phyloP scores from a whole-genome alignment of 53 echinoderm and acorn worm genomes.

The Glandiceps talaboti region DNA sequence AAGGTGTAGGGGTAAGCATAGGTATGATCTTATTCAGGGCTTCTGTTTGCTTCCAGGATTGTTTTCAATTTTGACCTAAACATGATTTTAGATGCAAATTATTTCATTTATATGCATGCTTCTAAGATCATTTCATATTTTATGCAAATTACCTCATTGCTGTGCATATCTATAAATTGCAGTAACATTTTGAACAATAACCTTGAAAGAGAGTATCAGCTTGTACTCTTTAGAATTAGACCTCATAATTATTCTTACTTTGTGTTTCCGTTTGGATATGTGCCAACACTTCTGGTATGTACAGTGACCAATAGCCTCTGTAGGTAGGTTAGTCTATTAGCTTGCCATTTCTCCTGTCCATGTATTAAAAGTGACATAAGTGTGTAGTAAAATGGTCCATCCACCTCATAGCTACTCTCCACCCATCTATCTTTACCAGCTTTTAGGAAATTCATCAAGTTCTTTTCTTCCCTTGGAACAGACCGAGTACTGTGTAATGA shows the following conservation, averaged over 20 bases:
- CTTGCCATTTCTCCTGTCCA: slow-evolving; percentile 72
- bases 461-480: slow-evolving; percentile 91
- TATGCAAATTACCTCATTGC: no score
- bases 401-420: slow-evolving; percentile 83
- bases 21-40: no score
- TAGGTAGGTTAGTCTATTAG: slow-evolving; percentile 42
- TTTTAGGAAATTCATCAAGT: slow-evolving; percentile 55
- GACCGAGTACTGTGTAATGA: slow-evolving; percentile 78
- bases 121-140: no score
- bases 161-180: no score
- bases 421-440: slow-evolving; percentile 76
- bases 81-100: no score
- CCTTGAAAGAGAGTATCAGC: no score
- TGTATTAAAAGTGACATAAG: slow-evolving; percentile 52
- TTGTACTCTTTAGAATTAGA: no score
- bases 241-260: slow-evolving; percentile 50
- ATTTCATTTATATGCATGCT: no score
- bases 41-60: no score
- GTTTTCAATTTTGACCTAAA: no score
- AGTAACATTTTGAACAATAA: no score
- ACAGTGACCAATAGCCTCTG: slow-evolving; percentile 55
- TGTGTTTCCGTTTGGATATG: slow-evolving; percentile 53
- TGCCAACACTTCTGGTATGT: slow-evolving; percentile 62
- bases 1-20: no score
- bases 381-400: slow-evolving; percentile 73